A percentile compares a stretch with the other conserved stretches of the same genome.
These are phyloP conservation scores for Siniperca knerii DNA, from an alignment of 2,113 vertebrate genomes.

Conservation along the genomic window DNA sequence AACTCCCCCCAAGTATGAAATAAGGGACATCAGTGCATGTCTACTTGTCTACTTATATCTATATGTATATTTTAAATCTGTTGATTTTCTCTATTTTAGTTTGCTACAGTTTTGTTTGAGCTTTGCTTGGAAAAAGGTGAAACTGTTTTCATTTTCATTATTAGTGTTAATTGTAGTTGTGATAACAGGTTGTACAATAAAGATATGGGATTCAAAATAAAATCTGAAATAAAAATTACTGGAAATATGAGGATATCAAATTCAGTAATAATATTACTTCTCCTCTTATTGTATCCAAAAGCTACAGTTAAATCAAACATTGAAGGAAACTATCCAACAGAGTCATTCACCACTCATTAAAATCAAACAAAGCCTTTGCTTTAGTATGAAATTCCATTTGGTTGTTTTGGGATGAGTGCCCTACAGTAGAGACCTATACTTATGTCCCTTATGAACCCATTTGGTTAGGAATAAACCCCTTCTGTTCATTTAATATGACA, in stretches of 20 bases:
- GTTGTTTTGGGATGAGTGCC: constrained; percentile 54
- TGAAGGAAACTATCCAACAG: constrained; percentile 22
- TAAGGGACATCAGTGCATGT: background rate
- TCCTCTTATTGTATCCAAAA: constrained; percentile 15
- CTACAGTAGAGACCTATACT: constrained; percentile 5
- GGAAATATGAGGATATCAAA: background rate
- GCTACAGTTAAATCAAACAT: constrained; percentile 31
- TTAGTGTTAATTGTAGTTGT: background rate
- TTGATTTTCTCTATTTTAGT: background rate
- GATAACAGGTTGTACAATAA: background rate
- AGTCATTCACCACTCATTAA: constrained; percentile 36
- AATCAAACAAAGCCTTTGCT: constrained; percentile 43
- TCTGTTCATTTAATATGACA: constrained; percentile 43
- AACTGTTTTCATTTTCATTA: background rate
- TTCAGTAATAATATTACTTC: constrained; percentile 33
- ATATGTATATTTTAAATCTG: background rate
- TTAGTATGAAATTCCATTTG: constrained; percentile 28
- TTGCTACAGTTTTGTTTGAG: background rate
- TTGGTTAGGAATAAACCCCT: constrained; percentile 18
- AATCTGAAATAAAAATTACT: background rate
- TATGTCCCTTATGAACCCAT: background rate
- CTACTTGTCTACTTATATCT: background rate
- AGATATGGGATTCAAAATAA: background rate
- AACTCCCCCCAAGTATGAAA: constrained; percentile 21
- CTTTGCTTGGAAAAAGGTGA: background rate